phyloP scores from a whole-genome alignment of 2,888 invertebrate species.

The Ormyrus nitidulus region DNA sequence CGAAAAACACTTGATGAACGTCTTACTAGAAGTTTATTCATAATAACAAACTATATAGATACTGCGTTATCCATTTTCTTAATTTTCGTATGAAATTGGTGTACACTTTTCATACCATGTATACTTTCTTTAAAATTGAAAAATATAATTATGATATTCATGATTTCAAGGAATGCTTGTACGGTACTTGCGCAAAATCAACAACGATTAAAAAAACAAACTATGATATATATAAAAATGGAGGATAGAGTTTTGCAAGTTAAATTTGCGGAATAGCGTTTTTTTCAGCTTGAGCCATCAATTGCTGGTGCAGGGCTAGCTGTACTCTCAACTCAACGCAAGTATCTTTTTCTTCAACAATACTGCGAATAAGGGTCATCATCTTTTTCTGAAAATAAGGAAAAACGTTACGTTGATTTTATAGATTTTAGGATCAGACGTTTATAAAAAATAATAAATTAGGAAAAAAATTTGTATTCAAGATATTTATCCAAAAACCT shows the following conservation, averaged over 20 bases:
- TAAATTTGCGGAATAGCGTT: conserved; percentile 41
- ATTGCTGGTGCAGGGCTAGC: conserved; percentile 78
- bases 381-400: conserved; percentile 77
- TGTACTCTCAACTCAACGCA: conserved; percentile 85
- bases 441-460: too few species aligned
- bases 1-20: conserved; percentile 33
- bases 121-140: conserved; percentile 35
- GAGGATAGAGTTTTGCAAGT: neutral
- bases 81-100: conserved; percentile 38
- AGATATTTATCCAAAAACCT: too few species aligned
- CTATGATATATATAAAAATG: conserved; percentile 8
- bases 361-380: conserved; percentile 81
- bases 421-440: too few species aligned
- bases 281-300: conserved; percentile 47
- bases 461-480: too few species aligned
- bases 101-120: conserved; percentile 27
- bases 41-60: conserved; percentile 46
- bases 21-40: conserved; percentile 45
- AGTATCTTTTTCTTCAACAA: conserved; percentile 84
- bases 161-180: conserved; percentile 28
- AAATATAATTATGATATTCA: conserved; percentile 35
- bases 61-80: conserved; percentile 17
- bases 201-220: conserved; percentile 37
- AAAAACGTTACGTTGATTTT: conserved; percentile 26
- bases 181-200: conserved; percentile 40